Conservation (phyloP, 2,797 vertebrate genomes). For the Poecilia wingei region DNA sequence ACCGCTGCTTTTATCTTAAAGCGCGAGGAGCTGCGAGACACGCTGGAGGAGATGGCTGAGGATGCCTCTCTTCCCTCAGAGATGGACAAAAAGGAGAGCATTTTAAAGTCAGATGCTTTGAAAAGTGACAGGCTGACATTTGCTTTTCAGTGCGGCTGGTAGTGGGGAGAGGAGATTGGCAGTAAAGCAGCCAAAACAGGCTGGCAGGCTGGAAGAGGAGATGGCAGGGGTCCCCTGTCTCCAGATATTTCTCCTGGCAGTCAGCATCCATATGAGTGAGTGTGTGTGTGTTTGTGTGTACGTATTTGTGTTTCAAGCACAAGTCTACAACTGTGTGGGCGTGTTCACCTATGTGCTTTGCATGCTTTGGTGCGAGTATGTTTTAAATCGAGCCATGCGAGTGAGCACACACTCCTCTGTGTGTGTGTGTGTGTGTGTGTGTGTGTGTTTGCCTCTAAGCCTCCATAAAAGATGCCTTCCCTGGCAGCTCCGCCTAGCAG, state of each 20-base stretch:
- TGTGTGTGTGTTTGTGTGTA: neutral
- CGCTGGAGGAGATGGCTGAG: constrained; percentile 44
- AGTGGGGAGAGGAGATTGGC: constrained; percentile 74
- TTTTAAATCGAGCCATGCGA: constrained; percentile 18
- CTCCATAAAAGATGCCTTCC: constrained; percentile 79
- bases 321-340: constrained; percentile 50
- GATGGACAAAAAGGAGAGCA: constrained; percentile 53
- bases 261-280: constrained; percentile 24
- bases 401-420: constrained; percentile 36
- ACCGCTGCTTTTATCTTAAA: constrained; percentile 59
- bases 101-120: constrained; percentile 73
- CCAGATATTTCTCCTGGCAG: constrained; percentile 74
- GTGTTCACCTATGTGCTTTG: constrained; percentile 48
- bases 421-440: constrained; percentile 32
- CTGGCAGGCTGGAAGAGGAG: constrained; percentile 75
- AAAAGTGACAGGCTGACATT: constrained; percentile 80
- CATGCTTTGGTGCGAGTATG: constrained; percentile 28
- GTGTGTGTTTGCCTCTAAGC: constrained; percentile 63
- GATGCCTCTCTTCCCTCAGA: constrained; percentile 37
- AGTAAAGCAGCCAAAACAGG: constrained; percentile 70
- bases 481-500: constrained; percentile 78
- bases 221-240: constrained; percentile 75
- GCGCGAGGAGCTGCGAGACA: constrained; percentile 40
- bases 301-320: constrained; percentile 31
- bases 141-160: constrained; percentile 73